Base-by-base conservation (phyloP, 2,888 invertebrate species). In the Conops quadrifasciatus region DNA sequence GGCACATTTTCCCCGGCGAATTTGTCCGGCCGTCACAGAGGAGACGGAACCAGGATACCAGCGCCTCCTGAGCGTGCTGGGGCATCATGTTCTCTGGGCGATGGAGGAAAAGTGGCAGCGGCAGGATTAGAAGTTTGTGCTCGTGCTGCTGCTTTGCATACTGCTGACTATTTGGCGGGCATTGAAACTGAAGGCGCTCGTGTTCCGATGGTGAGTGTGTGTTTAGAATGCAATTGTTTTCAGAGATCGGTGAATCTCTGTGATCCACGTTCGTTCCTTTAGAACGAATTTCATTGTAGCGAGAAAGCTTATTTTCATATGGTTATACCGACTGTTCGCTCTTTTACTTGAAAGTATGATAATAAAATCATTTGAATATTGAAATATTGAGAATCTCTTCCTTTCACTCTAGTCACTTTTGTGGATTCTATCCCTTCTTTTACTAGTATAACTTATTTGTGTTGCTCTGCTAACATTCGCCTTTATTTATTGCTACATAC, bases 131-230 rank as follows among this genome's bases (percentile, higher is more conserved):
- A 16, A 43, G 45, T n/a, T 4, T 19, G 47, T 7, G 58, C 28
- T n/a, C 53, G 51, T 51, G 30, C 30, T 26, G 70, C 19, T 4
- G 65, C 47, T 21, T 16, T 28, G 24, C 28, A 51, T 45, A 15
- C n/a, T 43, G 67, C 60, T 30, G 68, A 68, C 45, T 28, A 58
- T 26, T 62, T 68, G 16, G 49, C 62, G 16, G 49, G 68, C 62
- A 51, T 30, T 36, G 68, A 62, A 13, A 13, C 21, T 24, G 71
- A 59, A 19, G 28, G 28, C 26, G 47, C 30, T 26, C 69, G 64
- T 58, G 60, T 69, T 13, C 58, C 69, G 51, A 59, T 71, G 72
- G 72, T 74, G 36, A 72, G 72, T 70, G 53, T n/a, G 2, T 24
- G 58, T 26, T 26, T 24, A 15, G 58, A 26, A 58, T 58, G 24